Conservation (phyloP, 2,113 vertebrate species). For the Petaurus breviceps region DNA sequence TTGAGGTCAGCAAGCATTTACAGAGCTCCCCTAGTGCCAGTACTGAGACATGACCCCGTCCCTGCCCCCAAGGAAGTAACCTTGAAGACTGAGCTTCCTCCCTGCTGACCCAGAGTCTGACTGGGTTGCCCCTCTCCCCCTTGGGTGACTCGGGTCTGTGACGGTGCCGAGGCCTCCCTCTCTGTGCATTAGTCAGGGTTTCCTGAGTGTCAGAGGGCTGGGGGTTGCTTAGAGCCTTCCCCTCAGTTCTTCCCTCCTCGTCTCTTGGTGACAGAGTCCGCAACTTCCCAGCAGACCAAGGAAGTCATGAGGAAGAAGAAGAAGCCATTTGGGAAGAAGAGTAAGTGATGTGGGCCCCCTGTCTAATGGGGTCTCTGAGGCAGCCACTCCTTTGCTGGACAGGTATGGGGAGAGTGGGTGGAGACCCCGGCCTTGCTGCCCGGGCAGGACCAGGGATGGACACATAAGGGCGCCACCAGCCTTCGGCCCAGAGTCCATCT, state of each 20-base stretch:
- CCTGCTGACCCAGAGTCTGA: no score
- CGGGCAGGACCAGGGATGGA: no score
- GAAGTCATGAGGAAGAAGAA: constrained; percentile 86
- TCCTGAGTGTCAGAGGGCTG: constrained; percentile 58
- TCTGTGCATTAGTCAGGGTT: constrained; percentile 70
- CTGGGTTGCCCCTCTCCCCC: no score
- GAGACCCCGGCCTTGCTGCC: no score
- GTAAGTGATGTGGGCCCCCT: constrained; percentile 84
- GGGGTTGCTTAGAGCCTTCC: constrained; percentile 72
- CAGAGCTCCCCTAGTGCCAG: no score
- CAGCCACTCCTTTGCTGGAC: no score
- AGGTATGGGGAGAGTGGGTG: no score
- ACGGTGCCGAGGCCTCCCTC: constrained; percentile 40
- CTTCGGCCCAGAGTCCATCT: no score
- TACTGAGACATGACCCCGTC: no score
- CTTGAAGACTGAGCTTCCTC: rapidly evolving
- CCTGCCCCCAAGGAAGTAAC: no score
- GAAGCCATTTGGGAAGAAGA: constrained; percentile 90
- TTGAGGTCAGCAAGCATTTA: no score
- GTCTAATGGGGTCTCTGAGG: not conserved
- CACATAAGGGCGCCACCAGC: rapidly evolving
- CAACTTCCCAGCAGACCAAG: constrained; percentile 83
- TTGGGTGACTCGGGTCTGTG: no score
- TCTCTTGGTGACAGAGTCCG: constrained; percentile 82
- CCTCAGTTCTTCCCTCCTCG: constrained; percentile 72